These are phyloP conservation scores for Melanotaenia duboulayi DNA, from an alignment of 2,113 vertebrate genomes.

Conservation along the genomic window DNA sequence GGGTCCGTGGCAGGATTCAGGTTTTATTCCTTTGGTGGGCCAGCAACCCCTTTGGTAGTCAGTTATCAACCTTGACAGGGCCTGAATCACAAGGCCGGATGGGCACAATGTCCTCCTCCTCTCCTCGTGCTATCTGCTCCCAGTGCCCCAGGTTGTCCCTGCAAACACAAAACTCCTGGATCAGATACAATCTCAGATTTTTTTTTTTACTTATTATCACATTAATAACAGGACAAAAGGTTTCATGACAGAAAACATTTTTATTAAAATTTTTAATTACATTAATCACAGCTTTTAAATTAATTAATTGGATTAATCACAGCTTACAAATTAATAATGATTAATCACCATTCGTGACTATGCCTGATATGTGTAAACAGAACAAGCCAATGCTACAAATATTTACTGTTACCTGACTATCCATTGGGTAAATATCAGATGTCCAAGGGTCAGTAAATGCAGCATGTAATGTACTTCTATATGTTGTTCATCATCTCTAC, in stretches of 20 bases:
- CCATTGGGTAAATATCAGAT: no score
- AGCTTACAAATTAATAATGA: no score
- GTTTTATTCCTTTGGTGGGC: constrained; percentile 62
- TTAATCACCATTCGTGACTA: no score
- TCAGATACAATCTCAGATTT: constrained; percentile 14
- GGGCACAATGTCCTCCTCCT: constrained; percentile 84
- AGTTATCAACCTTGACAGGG: constrained; percentile 90
- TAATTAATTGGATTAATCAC: no score
- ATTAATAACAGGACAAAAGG: not conserved
- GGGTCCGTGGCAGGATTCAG: constrained; percentile 61
- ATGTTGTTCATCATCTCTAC: no score
- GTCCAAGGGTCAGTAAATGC: no score
- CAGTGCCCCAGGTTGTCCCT: constrained; percentile 96
- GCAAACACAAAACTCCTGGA: constrained; percentile 35
- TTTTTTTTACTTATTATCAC: not conserved
- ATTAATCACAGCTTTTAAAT: no score
- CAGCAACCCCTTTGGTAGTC: constrained; percentile 69
- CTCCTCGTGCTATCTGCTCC: constrained; percentile 92
- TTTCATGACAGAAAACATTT: not conserved
- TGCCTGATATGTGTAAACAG: no score
- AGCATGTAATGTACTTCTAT: no score
- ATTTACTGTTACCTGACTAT: no score
- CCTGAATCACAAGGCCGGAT: constrained; percentile 80
- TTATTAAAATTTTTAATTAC: no score
- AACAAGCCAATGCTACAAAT: no score